These are phyloP conservation scores for Theristicus caerulescens DNA, from an alignment of 2,113 vertebrate species.

Conservation along the genomic window DNA sequence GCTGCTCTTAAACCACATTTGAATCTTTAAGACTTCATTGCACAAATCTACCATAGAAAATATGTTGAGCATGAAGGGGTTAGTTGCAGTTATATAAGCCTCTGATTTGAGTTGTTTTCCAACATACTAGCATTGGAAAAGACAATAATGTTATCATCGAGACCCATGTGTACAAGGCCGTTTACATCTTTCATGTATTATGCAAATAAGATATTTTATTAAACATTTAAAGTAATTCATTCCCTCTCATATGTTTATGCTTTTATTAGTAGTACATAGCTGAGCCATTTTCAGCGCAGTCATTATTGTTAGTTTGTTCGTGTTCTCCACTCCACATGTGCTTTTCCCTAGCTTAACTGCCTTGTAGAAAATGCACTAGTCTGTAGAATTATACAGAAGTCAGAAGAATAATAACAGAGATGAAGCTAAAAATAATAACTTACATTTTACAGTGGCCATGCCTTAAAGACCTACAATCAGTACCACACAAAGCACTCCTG, in stretches of 20 bases:
- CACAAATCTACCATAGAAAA: neutral
- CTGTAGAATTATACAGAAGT: neutral
- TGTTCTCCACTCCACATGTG: neutral
- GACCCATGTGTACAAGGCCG: neutral
- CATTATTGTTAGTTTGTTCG: neutral
- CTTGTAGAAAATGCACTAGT: neutral
- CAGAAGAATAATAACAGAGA: neutral
- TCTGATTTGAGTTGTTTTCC: neutral
- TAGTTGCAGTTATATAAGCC: neutral
- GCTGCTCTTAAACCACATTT: neutral
- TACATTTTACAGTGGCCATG: neutral
- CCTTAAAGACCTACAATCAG: neutral
- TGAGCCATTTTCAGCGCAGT: neutral
- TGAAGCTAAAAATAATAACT: neutral
- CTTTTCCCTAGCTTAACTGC: neutral
- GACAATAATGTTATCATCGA: neutral
- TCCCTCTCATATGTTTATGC: neutral
- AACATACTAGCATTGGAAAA: neutral
- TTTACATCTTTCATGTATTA: neutral
- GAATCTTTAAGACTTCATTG: neutral
- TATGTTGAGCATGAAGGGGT: neutral
- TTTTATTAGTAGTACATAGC: neutral
- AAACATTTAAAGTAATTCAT: slow-evolving; percentile 1
- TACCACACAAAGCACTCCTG: neutral
- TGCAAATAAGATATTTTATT: slow-evolving; percentile 16